Evolutionary conservation across 2,888 invertebrate species (phyloP).

Genomic region (Lampropteryx suffumata): DNA sequence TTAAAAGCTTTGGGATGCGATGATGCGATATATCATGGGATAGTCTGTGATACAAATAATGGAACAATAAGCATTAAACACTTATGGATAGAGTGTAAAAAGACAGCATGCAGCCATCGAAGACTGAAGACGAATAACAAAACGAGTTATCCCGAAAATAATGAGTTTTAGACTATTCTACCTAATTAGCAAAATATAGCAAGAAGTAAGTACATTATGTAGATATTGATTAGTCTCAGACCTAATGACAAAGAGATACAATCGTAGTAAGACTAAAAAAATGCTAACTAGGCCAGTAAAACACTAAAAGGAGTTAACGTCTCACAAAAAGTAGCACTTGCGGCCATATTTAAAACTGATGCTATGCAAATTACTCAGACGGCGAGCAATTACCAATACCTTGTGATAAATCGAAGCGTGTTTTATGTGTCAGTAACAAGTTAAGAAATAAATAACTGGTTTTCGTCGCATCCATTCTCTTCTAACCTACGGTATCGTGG

Average conservation of each 20-base stretch:
- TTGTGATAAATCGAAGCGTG: conserved; percentile 68
- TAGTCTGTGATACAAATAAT: conserved; percentile 15
- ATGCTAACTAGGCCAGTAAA: too few relatives aligned
- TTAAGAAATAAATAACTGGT: conserved; percentile 79
- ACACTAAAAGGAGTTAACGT: too few relatives aligned
- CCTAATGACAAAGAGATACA: too few relatives aligned
- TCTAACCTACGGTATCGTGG: conserved; percentile 28
- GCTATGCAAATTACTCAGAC: conserved; percentile 67
- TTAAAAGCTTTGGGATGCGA: conserved; percentile 14
- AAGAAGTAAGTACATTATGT: too few relatives aligned
- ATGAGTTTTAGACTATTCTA: too few relatives aligned
- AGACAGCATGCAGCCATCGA: neutral
- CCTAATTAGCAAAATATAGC: too few relatives aligned
- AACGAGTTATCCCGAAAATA: neutral
- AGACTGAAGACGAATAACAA: neutral
- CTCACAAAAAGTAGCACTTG: conserved; percentile 30
- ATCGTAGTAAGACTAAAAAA: too few relatives aligned
- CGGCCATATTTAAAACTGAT: conserved; percentile 64
- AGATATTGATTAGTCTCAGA: too few relatives aligned
- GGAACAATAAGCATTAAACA: conserved; percentile 12
- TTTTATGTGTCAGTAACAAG: conserved; percentile 71
- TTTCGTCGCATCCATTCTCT: conserved; percentile 46
- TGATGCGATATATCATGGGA: conserved; percentile 23
- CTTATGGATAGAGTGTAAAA: neutral
- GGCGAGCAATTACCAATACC: conserved; percentile 60